Evolutionary conservation across 2,797 vertebrate species (phyloP).

Genomic region (Merluccius polli): DNA sequence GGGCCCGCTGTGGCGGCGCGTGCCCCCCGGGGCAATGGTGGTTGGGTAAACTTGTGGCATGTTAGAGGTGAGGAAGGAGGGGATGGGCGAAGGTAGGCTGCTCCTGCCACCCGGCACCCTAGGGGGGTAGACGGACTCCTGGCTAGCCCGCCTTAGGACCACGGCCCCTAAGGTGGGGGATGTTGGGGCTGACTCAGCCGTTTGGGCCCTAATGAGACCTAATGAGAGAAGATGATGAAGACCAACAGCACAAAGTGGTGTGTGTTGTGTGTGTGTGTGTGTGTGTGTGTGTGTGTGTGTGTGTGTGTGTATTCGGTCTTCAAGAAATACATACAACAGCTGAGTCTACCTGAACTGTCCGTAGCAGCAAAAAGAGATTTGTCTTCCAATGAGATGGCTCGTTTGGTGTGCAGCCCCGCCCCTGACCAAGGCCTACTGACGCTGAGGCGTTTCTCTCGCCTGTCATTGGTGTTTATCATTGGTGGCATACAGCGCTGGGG

Average conservation of each 20-base stretch:
- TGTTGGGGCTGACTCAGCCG: slow-evolving; percentile 32
- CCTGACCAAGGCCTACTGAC: slow-evolving; percentile 71
- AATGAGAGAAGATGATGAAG: slow-evolving; percentile 3
- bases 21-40: slow-evolving; percentile 19
- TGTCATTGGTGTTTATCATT: slow-evolving; percentile 63
- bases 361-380: background rate
- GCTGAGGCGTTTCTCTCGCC: slow-evolving; percentile 61
- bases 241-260: background rate
- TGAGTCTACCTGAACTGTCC: slow-evolving; percentile 43
- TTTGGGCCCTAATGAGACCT: slow-evolving; percentile 52
- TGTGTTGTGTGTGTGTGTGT: slow-evolving; percentile 3
- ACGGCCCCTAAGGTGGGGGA: slow-evolving; percentile 58
- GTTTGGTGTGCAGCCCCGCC: slow-evolving; percentile 69
- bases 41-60: slow-evolving; percentile 2
- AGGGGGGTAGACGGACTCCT: slow-evolving; percentile 11
- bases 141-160: slow-evolving; percentile 62
- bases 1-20: slow-evolving; percentile 41
- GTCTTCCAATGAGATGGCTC: slow-evolving; percentile 59
- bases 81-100: slow-evolving; percentile 13
- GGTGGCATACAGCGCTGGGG: slow-evolving; percentile 3
- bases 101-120: slow-evolving; percentile 25
- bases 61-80: background rate
- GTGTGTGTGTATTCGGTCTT: background rate
- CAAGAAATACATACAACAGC: background rate
- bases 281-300: background rate